A percentile compares a stretch with the other conserved stretches of the same genome.
These are phyloP conservation scores for Peucedramus taeniatus DNA, from an alignment of 2,113 vertebrate species.

Conservation along the genomic window DNA sequence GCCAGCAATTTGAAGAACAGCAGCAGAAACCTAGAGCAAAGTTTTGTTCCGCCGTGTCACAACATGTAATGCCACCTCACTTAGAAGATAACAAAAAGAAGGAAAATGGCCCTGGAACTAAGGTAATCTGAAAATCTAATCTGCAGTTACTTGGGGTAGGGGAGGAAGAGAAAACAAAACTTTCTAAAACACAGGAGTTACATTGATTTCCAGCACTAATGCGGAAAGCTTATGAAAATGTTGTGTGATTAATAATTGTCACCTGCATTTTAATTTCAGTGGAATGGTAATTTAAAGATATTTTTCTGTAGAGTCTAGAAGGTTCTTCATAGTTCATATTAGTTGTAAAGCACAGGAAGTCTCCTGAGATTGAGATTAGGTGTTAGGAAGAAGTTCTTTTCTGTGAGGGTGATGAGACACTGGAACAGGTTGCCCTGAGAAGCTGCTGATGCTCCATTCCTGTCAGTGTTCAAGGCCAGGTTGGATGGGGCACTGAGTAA, in stretches of 20 bases:
- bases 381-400: not conserved
- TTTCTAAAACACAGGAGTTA: not conserved
- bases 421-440: not conserved
- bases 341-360: not conserved
- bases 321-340: not conserved
- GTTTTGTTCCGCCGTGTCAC: slow-evolving; percentile 74
- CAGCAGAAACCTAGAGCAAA: slow-evolving; percentile 81
- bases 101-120: slow-evolving; percentile 47
- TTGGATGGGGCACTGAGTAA: not conserved
- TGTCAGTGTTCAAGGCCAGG: not conserved
- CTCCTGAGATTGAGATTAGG: not conserved
- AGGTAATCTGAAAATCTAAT: slow-evolving; percentile 67
- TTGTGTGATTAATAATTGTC: not conserved
- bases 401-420: not conserved
- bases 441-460: not conserved
- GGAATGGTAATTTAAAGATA: not conserved
- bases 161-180: not conserved
- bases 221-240: not conserved
- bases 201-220: not conserved
- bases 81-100: slow-evolving; percentile 48
- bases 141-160: not conserved
- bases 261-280: not conserved
- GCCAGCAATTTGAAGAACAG: slow-evolving; percentile 92
- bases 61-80: not conserved
- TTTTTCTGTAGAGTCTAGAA: not conserved